Evolutionary conservation across 2,888 invertebrate genomes (phyloP), one percentile per base, ranked within the genome.

Genomic region (Lordiphosa fenestrarum): DNA sequence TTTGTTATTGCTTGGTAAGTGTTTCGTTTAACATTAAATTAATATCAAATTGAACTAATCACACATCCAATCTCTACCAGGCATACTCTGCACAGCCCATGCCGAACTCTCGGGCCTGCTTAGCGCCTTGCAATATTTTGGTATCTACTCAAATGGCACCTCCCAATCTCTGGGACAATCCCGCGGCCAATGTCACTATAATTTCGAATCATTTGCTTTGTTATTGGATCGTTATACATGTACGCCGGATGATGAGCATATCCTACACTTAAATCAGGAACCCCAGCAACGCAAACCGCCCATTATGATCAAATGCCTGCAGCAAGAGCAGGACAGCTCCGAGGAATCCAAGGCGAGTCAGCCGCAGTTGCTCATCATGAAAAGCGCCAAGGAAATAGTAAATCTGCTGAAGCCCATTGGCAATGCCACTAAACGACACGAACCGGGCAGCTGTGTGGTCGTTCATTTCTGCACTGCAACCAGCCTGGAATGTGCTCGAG

Each of bases 401-500:
- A 69, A 71, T 2, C 65, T 90, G 4, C 64, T 90, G 0, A 86
- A 88, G 37, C 89, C 89, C 0, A 66, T 88, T 19, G 89, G 89
- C 1, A 89, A 89, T 63, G 85, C 86, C 0, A 89, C 89, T 2
- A 92, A 94, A 66, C 92, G 93, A 36, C 91, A 91, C 21, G 92
- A 92, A 73, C 92, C 92, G 19, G 93, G 92, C 2, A 91, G 91
- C 59, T 96, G 96, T 89, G 92, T 95, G 1, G 89, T 96, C 15
- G 94, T 98, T 3, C 90, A 98, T 73, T 98, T 98, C 90, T 98
- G 95, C 88, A 95, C 98, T 0, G 93, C 94, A 66, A 94, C 95
- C 86, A 98, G 98, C 85, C 94, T 95, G 2, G 98, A 97, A 83
- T 97, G 97, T 82, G 95, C 96, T 13, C 92, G 94, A 86, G 95